Percentiles rank a stretch among this genome's conserved stretches.
Evolutionary conservation across 2,888 invertebrate genomes (phyloP).

Genomic region (Erebia aethiops): DNA sequence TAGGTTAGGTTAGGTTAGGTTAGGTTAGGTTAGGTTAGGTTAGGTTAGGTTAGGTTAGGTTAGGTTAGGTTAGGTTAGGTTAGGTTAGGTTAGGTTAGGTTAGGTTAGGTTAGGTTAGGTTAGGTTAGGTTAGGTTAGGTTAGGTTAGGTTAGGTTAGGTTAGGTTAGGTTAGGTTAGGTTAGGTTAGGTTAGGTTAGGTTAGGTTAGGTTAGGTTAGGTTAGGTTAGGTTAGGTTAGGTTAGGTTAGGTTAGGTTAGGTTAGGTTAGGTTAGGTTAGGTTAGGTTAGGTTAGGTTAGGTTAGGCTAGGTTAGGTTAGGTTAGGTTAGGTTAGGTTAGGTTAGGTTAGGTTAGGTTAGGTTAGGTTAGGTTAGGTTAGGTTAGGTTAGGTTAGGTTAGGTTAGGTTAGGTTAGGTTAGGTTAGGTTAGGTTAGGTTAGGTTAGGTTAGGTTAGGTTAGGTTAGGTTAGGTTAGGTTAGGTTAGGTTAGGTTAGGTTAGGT

Average conservation of each 20-base stretch:
- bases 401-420: conserved; percentile 43
- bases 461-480: conserved; percentile 48
- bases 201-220: conserved; percentile 21
- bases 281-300: conserved; percentile 26
- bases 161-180: conserved; percentile 17
- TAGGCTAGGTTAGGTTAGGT: conserved; percentile 40
- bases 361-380: conserved; percentile 41
- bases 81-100: conserved; percentile 42
- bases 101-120: conserved; percentile 44
- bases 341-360: conserved; percentile 39
- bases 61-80: conserved; percentile 44
- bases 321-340: conserved; percentile 42
- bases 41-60: conserved; percentile 43
- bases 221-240: conserved; percentile 20
- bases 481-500: conserved; percentile 43
- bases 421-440: conserved; percentile 47
- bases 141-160: conserved; percentile 37
- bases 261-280: conserved; percentile 20
- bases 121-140: conserved; percentile 34
- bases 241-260: conserved; percentile 19
- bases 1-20: too few relatives aligned
- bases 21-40: too few relatives aligned
- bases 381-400: conserved; percentile 26
- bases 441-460: conserved; percentile 48
- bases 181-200: conserved; percentile 20